phyloP scores from a whole-genome alignment of 2,797 vertebrate genomes.

The Nannoperca australis region DNA sequence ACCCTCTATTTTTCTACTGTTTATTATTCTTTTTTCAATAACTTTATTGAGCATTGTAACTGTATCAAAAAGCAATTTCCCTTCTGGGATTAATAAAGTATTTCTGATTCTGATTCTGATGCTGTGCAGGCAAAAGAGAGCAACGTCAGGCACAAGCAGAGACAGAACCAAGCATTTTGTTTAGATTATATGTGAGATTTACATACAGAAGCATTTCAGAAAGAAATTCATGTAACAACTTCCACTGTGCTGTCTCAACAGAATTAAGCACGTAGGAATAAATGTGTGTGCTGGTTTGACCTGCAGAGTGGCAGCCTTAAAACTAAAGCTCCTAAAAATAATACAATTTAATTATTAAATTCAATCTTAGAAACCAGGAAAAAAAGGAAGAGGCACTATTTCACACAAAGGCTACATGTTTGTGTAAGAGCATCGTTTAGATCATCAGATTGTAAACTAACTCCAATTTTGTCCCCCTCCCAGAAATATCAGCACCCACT shows the following conservation, averaged over 20 bases:
- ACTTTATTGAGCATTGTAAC: too few relatives aligned
- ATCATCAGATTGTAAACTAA: background rate
- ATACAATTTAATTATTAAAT: background rate
- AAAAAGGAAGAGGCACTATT: background rate
- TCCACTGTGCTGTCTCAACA: background rate
- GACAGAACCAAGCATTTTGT: accelerated
- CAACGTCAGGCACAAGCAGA: background rate
- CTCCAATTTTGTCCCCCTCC: background rate
- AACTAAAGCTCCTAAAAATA: background rate
- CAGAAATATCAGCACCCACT: constrained; percentile 1
- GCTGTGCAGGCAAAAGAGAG: background rate
- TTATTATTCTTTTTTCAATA: too few relatives aligned
- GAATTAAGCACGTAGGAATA: background rate
- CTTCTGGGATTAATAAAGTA: too few relatives aligned
- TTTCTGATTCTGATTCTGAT: too few relatives aligned
- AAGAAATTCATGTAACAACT: background rate
- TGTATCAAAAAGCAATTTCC: too few relatives aligned
- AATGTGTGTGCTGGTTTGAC: constrained; percentile 1
- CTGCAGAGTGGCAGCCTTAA: background rate
- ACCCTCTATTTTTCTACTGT: too few relatives aligned
- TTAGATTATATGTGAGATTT: background rate
- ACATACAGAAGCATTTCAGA: background rate
- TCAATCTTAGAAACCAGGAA: background rate
- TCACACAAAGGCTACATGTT: background rate
- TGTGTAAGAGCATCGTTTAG: background rate